Evolutionary conservation across 2,888 invertebrate species (phyloP), one percentile per base, ranked within the genome.

Genomic region (Perithous albicinctus): DNA sequence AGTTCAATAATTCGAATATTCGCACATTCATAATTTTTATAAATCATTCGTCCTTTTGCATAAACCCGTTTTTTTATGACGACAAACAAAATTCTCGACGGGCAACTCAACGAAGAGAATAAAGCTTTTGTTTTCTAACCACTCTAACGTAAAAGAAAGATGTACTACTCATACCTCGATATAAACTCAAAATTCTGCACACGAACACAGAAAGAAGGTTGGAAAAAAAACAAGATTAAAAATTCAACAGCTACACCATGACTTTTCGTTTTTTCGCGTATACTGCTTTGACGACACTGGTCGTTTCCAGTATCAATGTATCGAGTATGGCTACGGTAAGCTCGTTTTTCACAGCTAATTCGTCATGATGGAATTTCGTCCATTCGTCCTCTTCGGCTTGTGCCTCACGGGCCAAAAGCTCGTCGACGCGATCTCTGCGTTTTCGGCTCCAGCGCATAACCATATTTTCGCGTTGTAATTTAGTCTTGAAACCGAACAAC

Each of bases 361-460:
- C 96, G 88, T 96, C 96, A 63, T 94, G 93, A 89, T 96, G 95
- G 89, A 96, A 96, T 89, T 95, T 95, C 0, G 95, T 95, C 96
- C 97, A 97, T 84, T 95, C 94, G 12, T 94, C 93, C 89, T 97
- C 96, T 87, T 96, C 96, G 67, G 95, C 95, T 85, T 95, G 95
- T 66, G 96, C 94, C 91, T 96, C 96, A 76, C 95, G 93, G 35
- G 96, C 95, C 74, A 96, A 93, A 76, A 96, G 94, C 87, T 96
- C 95, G 88, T 97, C 96, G 1, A 96, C 96, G 83, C 95, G 94
- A 90, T 96, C 96, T 54, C 95, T 92, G 86, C 95, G 95, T 86
- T 95, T 95, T 20, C 94, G 93, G 83, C 95, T 95, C 94, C 95
- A 95, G 81, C 94, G 94, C 87, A 94, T 94, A 1, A 94, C 94